Evolutionary conservation across 2,113 vertebrate species (phyloP), one percentile per base, ranked within the genome.

Genomic region (Nyctibius bracteatus): DNA sequence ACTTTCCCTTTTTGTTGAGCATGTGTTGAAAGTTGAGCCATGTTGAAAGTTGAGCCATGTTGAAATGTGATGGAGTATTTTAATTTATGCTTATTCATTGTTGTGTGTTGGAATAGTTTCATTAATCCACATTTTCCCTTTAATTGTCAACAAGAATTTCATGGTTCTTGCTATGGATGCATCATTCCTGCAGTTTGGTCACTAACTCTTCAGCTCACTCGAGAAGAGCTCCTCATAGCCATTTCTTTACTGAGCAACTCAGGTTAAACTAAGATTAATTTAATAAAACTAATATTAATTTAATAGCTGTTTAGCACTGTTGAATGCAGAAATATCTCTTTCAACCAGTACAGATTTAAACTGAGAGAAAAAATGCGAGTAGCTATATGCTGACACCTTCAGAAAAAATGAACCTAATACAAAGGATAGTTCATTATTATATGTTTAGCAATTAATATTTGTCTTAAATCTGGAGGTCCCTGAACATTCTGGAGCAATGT

Each of bases 21-120:
- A 33, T 7, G 1, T 0, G 0, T 4, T 78, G 52, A 30, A 81
- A 43, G 20, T 16, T 41, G 18, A 27, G 17, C 33, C 9, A 4
- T 5, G 7, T 16, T 67, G 83, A 43, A 44, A 73, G n/a, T n/a
- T 41, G 18, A 27, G 17, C 33, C 9, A 4, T 5, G 7, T 16
- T 67, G 83, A 43, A 44, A 73, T 7, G 9, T 2, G 30, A 14
- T 5, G 15, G 6, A n/a, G 8, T 47, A 6, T 80, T 87, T 91
- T 46, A 51, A 52, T 75, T 71, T 55, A 27, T 3, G 4, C 4
- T 27, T 51, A 23, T 39, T 83, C 12, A 1, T 27, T 61, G 52
- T 10, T 1, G 0, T 10, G 18, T 25, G 5, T 20, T 47, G 35
- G 49, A 33, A 35, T 5, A 46, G 23, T 72, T 77, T 59, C 8